Conservation (phyloP, 2,113 vertebrate species). For the Halichoerus grypus region DNA sequence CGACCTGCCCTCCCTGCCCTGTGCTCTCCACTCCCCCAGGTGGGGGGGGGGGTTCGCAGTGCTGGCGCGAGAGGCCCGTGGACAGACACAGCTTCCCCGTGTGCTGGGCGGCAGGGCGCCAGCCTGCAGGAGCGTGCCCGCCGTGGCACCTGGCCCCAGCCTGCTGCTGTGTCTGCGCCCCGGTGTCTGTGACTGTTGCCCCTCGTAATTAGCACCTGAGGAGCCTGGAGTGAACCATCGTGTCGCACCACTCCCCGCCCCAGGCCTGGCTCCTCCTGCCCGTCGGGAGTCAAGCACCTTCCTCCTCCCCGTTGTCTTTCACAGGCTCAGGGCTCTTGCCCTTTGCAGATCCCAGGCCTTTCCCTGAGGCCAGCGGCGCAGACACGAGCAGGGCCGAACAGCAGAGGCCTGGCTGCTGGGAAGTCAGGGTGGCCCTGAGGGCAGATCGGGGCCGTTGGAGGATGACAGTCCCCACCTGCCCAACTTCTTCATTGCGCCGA, state of each 20-base stretch:
- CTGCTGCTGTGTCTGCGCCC: not conserved
- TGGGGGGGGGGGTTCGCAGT: too few relatives aligned
- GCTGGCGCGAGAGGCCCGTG: not conserved
- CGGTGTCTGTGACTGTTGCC: not conserved
- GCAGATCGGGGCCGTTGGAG: not conserved
- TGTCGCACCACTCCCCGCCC: not conserved
- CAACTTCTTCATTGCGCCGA: not conserved
- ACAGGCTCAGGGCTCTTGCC: not conserved
- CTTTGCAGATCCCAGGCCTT: not conserved
- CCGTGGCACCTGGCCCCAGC: not conserved
- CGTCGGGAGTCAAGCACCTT: not conserved
- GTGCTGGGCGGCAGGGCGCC: not conserved
- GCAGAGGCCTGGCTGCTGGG: not conserved
- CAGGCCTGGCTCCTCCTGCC: not conserved
- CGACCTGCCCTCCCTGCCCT: not conserved
- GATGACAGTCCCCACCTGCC: not conserved
- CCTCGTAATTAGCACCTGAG: not conserved
- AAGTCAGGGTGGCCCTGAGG: not conserved
- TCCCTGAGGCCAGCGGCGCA: not conserved
- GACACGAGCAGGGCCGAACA: not conserved
- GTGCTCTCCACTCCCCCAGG: not conserved
- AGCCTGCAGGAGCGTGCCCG: rapidly evolving
- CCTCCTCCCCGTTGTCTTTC: not conserved
- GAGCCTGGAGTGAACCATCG: not conserved
- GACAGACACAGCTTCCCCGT: rapidly evolving